phyloP scores from a whole-genome alignment of 92 coral and sea anemone species.

The Umimayanthus kanabou region DNA sequence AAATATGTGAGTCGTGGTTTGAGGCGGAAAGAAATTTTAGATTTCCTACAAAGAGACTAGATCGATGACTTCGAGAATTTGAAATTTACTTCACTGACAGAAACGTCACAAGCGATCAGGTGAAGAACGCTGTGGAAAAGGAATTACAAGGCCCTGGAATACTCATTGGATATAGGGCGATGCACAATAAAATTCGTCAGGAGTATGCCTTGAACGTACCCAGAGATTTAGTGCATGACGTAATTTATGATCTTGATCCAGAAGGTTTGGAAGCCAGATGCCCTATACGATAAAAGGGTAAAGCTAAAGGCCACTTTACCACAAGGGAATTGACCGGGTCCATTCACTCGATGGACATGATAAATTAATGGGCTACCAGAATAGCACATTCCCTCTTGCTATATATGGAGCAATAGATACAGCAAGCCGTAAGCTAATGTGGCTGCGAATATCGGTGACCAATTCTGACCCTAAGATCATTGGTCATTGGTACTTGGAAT shows the following conservation, averaged over 20 bases:
- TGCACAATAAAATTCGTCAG: slow-evolving; percentile 33
- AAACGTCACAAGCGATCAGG: neutral
- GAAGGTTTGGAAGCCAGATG: slow-evolving; percentile 6
- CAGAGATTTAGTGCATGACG: slow-evolving; percentile 34
- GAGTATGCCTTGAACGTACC: slow-evolving; percentile 31
- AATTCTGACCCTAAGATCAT: too few relatives aligned
- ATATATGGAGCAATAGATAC: too few relatives aligned
- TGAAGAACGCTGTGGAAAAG: slow-evolving; percentile 4
- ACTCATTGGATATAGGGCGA: slow-evolving; percentile 33
- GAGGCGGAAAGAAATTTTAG: too few relatives aligned
- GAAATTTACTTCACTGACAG: slow-evolving; percentile 14
- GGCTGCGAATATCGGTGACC: too few relatives aligned
- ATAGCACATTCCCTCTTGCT: too few relatives aligned
- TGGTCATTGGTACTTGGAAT: too few relatives aligned
- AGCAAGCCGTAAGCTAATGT: too few relatives aligned
- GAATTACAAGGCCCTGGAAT: slow-evolving; percentile 7
- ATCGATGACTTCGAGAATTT: slow-evolving; percentile 4
- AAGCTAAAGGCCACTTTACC: too few relatives aligned
- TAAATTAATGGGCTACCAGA: too few relatives aligned
- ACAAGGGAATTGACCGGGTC: too few relatives aligned
- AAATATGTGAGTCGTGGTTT: too few relatives aligned
- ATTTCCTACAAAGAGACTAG: neutral
- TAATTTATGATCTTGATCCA: slow-evolving; percentile 28
- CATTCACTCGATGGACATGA: too few relatives aligned
- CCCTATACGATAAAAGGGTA: neutral